Evolutionary conservation across 2,113 vertebrate genomes (phyloP).

Genomic region (Prionailurus bengalensis): DNA sequence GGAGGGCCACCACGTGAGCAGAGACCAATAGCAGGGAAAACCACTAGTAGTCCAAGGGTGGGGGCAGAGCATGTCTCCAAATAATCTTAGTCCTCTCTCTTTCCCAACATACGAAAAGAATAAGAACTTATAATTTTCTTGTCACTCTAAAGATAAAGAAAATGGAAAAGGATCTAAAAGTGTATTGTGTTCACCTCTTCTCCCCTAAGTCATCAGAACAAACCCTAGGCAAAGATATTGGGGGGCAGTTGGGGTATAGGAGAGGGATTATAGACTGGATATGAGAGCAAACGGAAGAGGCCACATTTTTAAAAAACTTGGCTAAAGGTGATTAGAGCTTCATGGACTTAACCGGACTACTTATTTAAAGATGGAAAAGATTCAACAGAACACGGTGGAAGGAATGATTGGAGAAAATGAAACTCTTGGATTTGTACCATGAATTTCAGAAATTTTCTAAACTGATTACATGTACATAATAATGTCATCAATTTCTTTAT

Average conservation of each 20-base stretch:
- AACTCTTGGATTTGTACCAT: neutral
- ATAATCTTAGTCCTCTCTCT: neutral
- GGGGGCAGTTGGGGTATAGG: accelerated
- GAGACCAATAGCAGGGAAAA: neutral
- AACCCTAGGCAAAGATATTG: neutral
- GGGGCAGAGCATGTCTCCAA: neutral
- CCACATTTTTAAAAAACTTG: neutral
- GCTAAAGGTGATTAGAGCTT: neutral
- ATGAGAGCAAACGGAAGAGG: neutral
- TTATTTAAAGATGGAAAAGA: neutral
- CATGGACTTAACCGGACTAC: neutral
- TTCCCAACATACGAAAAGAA: neutral
- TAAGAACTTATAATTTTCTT: neutral
- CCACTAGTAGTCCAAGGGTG: neutral
- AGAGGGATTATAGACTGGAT: neutral
- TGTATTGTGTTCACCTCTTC: neutral
- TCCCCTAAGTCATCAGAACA: neutral
- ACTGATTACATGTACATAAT: neutral
- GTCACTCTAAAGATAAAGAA: neutral
- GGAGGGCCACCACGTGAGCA: neutral
- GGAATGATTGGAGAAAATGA: neutral
- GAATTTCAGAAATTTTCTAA: slow-evolving; percentile 2
- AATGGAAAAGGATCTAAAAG: neutral
- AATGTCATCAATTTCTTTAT: neutral
- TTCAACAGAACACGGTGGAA: neutral